Base-by-base conservation (phyloP, 2,888 invertebrate genomes). In the Apamea epomidion region DNA sequence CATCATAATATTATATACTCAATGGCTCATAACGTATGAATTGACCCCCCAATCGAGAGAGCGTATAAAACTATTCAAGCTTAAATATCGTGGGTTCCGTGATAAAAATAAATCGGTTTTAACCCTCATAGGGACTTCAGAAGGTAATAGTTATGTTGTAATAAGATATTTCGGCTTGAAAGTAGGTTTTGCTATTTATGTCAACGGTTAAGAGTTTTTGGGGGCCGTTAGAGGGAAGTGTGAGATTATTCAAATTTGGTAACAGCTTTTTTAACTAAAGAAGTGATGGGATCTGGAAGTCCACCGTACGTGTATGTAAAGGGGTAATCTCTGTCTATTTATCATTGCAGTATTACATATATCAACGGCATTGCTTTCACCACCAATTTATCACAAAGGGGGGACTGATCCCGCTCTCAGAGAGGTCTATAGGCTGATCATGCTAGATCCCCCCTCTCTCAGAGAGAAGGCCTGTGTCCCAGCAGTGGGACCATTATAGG, bases 101-200 rank as follows among this genome's bases (percentile, higher is more conserved):
- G 82, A 86, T 87, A 89, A 89, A 89, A 89, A 88, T 88, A 86
- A 80, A 89, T 86, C 81, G 88, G 51, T 86, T 85, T 87, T 80
- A 84, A 88, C 82, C 89, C 78, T 85, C 73, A n/a, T 78, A n/a
- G 68, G 51, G 76, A 80, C 76, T 81, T 73, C 68, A 69, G 67
- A 18, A 76, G 62, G 71, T 77, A 79, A 74, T 81, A 78, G 79
- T 78, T 83, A 82, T 74, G 75, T 18, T 70, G 67, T 73, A 51
- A 68, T 85, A 82, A 82, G 75, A 79, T 76, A 78, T 76, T 76
- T 67, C 37, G 29, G 32, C 54, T 82, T 73, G 65, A 74, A 71
- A 82, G 71, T 74, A 71, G 74, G n/a, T 74, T 75, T 75, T 62
- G 37, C 32, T 83, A 65, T 83, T 83, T 80, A 84, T 75, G 45